Evolutionary conservation across 2,113 vertebrate species (phyloP).

Genomic region (Xenopus borealis): DNA sequence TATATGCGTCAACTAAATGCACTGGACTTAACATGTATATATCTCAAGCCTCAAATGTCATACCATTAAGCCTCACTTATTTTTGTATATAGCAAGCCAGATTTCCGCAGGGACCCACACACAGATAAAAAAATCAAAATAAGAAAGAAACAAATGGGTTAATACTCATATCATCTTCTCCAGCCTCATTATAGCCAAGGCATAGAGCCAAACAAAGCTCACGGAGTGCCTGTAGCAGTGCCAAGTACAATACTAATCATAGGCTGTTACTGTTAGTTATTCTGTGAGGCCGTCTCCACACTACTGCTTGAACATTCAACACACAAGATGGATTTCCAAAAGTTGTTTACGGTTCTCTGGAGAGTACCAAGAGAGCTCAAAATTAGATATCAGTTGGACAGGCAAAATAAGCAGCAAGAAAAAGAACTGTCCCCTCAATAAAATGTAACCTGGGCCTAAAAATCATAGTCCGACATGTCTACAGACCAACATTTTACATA

Average conservation of each 20-base stretch:
- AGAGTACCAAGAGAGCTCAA: slow-evolving; percentile 22
- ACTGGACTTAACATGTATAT: too few species aligned
- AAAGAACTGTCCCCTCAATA: too few species aligned
- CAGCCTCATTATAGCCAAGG: slow-evolving; percentile 31
- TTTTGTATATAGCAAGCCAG: too few species aligned
- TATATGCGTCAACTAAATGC: too few species aligned
- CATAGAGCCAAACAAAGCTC: slow-evolving; percentile 33
- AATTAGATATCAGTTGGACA: background rate
- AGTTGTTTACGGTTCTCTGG: slow-evolving; percentile 40
- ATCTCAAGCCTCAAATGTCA: too few species aligned
- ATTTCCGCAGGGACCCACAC: too few species aligned
- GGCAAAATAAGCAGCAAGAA: too few species aligned
- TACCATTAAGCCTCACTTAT: too few species aligned
- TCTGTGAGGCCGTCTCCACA: slow-evolving; percentile 14
- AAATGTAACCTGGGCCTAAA: too few species aligned
- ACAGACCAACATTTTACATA: too few species aligned
- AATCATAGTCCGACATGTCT: too few species aligned
- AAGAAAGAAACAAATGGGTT: slow-evolving; percentile 19
- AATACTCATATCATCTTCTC: slow-evolving; percentile 33
- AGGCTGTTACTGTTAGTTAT: slow-evolving; percentile 43
- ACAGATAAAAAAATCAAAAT: background rate
- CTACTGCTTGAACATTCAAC: slow-evolving; percentile 32
- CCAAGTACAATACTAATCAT: slow-evolving; percentile 42
- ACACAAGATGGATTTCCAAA: slow-evolving; percentile 26
- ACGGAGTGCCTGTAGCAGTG: slow-evolving; percentile 29